phyloP scores from a whole-genome alignment of 1,140 invertebrate species.

The Aphis craccivora region DNA sequence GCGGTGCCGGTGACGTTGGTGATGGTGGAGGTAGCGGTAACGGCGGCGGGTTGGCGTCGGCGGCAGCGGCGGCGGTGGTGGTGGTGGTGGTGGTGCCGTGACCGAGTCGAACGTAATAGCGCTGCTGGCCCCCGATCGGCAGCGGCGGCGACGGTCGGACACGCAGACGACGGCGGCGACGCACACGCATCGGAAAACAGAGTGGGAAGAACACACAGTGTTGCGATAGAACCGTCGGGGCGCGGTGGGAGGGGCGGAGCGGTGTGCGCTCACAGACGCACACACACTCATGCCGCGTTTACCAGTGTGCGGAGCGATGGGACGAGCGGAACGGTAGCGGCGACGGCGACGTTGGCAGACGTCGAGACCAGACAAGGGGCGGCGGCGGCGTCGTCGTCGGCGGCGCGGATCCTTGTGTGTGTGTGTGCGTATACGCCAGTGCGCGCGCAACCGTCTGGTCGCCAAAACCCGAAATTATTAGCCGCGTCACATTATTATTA shows the following conservation, averaged over 20 bases:
- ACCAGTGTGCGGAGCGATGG: constrained; percentile 52
- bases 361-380: constrained; percentile 64
- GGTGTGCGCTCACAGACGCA: not conserved
- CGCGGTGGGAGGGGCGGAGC: not conserved
- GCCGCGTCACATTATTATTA: constrained; percentile 21
- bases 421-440: not conserved
- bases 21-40: not conserved
- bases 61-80: not conserved
- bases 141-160: constrained; percentile 25
- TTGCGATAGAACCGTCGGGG: not conserved
- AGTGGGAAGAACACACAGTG: constrained; percentile 29
- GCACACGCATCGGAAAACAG: constrained; percentile 50
- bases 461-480: constrained; percentile 27
- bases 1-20: not conserved
- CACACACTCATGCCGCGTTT: constrained; percentile 21
- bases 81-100: constrained; percentile 31
- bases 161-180: constrained; percentile 48
- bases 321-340: constrained; percentile 58
- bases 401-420: constrained; percentile 63
- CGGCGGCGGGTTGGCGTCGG: no score
- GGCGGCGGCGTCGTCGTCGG: constrained; percentile 29
- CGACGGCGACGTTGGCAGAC: constrained; percentile 62
- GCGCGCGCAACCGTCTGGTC: constrained; percentile 56
- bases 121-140: constrained; percentile 22
- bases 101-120: constrained; percentile 53